These are phyloP conservation scores for Oreochromis spilurus DNA, from an alignment of 2,113 vertebrate genomes.

Conservation along the genomic window DNA sequence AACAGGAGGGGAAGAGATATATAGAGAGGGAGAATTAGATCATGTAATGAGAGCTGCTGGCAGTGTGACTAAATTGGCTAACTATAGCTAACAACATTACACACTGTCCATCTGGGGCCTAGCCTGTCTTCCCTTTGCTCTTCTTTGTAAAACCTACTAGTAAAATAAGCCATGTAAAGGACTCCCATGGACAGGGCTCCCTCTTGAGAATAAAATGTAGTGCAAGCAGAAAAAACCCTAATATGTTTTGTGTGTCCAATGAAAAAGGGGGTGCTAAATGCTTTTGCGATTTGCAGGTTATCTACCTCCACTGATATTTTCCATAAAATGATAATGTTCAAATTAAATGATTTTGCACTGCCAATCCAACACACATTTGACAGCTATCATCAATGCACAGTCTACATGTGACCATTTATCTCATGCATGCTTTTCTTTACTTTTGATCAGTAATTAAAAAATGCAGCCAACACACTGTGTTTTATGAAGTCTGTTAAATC, in stretches of 20 bases:
- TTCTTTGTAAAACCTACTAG: slow-evolving; percentile 37
- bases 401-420: background rate
- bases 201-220: slow-evolving; percentile 37
- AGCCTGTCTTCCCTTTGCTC: slow-evolving; percentile 60
- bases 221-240: background rate
- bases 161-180: slow-evolving; percentile 49
- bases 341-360: background rate
- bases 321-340: slow-evolving; percentile 21
- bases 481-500: slow-evolving; percentile 25
- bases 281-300: slow-evolving; percentile 19
- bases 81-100: slow-evolving; percentile 77
- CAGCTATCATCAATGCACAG: background rate
- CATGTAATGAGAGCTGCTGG: slow-evolving; percentile 74
- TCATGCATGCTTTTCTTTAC: background rate
- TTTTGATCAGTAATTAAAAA: slow-evolving; percentile 7
- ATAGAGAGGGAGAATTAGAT: slow-evolving; percentile 70
- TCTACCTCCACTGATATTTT: background rate
- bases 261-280: background rate
- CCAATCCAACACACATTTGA: background rate
- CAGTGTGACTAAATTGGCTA: slow-evolving; percentile 69
- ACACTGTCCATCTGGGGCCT: slow-evolving; percentile 72
- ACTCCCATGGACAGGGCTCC: slow-evolving; percentile 24
- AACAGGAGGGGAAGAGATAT: slow-evolving; percentile 34
- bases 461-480: background rate
- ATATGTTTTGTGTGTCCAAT: background rate